phyloP scores from a whole-genome alignment of 2,888 invertebrate species.

The Harpalus rubripes region DNA sequence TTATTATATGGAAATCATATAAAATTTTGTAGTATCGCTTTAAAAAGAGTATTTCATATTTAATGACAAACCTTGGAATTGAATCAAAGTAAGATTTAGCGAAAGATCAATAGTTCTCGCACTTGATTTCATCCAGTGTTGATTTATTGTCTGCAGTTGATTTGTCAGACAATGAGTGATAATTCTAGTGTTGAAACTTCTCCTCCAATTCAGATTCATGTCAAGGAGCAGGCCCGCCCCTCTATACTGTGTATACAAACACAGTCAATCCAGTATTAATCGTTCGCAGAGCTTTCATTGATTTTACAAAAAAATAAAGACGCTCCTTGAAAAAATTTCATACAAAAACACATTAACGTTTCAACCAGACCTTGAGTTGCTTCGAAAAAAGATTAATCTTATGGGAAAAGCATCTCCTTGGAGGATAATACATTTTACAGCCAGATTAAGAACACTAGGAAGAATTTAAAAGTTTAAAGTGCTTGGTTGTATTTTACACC shows the following conservation, averaged over 20 bases:
- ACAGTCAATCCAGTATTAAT: conserved; percentile 40
- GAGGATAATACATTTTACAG: conserved; percentile 53
- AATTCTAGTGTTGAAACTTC: conserved; percentile 43
- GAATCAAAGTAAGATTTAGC: not conserved
- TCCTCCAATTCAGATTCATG: conserved; percentile 43
- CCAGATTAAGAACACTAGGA: conserved; percentile 48
- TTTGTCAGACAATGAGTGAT: conserved; percentile 43
- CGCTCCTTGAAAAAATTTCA: conserved; percentile 49
- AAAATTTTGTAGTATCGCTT: no score
- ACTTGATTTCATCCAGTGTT: not conserved
- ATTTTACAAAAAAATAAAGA: conserved; percentile 44
- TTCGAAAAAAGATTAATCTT: conserved; percentile 56
- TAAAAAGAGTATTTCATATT: not conserved
- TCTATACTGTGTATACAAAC: conserved; percentile 5
- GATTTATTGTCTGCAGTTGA: conserved; percentile 28
- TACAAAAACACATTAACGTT: conserved; percentile 56
- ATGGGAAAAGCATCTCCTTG: conserved; percentile 38
- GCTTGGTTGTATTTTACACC: conserved; percentile 29
- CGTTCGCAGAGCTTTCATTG: conserved; percentile 32
- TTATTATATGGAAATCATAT: no score
- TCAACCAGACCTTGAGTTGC: conserved; percentile 33
- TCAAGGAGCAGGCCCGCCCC: conserved; percentile 33
- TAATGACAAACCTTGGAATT: not conserved
- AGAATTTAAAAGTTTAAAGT: conserved; percentile 46
- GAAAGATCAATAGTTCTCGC: not conserved